phyloP scores from a whole-genome alignment of 2,113 vertebrate species.

The Falco punctatus region DNA sequence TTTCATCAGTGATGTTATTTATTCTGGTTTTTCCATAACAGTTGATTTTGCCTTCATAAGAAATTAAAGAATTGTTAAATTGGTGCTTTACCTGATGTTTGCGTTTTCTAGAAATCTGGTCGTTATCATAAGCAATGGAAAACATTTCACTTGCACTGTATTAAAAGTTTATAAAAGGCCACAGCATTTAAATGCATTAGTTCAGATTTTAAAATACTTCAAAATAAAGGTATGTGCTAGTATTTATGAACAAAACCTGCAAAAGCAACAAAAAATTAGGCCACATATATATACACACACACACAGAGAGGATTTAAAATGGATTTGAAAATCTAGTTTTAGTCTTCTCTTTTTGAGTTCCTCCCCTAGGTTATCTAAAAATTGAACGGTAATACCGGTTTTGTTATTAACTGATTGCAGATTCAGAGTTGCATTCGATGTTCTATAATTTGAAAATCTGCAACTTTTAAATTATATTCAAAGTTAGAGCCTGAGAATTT shows the following conservation, averaged over 20 bases:
- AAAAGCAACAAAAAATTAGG: not conserved
- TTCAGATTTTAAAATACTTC: not conserved
- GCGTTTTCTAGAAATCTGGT: not conserved
- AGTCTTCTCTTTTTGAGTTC: not conserved
- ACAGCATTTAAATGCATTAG: not conserved
- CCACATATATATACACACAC: too few relatives aligned
- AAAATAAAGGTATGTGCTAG: not conserved
- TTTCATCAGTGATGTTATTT: not conserved
- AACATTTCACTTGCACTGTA: not conserved
- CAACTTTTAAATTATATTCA: not conserved
- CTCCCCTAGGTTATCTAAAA: not conserved
- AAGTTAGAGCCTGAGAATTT: not conserved
- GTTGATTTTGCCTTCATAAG: not conserved
- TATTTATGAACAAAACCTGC: not conserved
- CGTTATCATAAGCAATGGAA: not conserved
- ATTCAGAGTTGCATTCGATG: not conserved
- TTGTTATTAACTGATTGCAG: not conserved
- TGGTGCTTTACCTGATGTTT: not conserved
- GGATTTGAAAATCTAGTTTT: not conserved
- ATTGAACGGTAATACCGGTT: not conserved
- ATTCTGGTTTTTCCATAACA: not conserved
- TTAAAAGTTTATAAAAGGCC: not conserved
- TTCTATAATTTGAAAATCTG: not conserved
- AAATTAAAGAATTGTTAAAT: not conserved
- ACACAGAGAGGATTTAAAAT: not conserved